Percentiles rank a stretch among this genome's conserved stretches.
Conservation (phyloP, 2,888 invertebrate genomes). For the Aethes cnicana region DNA sequence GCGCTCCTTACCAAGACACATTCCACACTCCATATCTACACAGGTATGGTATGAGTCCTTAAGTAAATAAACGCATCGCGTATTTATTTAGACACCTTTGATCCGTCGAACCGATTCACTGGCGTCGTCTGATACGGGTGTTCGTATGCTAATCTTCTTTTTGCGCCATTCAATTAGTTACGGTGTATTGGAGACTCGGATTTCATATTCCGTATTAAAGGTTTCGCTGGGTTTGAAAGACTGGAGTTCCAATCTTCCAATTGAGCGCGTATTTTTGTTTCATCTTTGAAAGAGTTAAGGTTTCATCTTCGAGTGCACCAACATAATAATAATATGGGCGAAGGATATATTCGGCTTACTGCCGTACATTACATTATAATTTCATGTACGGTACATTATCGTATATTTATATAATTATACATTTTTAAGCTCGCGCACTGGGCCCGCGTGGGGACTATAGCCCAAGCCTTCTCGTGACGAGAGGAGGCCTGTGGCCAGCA, state of each 20-base stretch:
- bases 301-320: too few species aligned
- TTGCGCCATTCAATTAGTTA: constrained; percentile 24
- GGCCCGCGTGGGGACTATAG: too few species aligned
- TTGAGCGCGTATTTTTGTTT: background rate
- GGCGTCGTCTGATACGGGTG: constrained; percentile 25
- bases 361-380: too few species aligned
- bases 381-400: too few species aligned
- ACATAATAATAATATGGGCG: too few species aligned
- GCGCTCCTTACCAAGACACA: too few species aligned
- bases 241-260: background rate
- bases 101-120: constrained; percentile 16
- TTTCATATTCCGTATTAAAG: constrained; percentile 15
- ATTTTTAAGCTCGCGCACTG: too few species aligned
- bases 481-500: too few species aligned
- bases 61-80: constrained; percentile 16
- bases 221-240: constrained; percentile 5
- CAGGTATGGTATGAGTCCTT: background rate
- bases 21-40: too few species aligned
- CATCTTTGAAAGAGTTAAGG: background rate
- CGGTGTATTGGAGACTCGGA: constrained; percentile 27
- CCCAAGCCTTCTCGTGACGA: too few species aligned
- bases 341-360: too few species aligned
- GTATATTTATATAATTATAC: too few species aligned
- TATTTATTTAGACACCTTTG: constrained; percentile 23
- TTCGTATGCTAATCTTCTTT: constrained; percentile 30